These are phyloP conservation scores for Ammospiza caudacuta DNA, from an alignment of 2,113 vertebrate species.

Conservation along the genomic window DNA sequence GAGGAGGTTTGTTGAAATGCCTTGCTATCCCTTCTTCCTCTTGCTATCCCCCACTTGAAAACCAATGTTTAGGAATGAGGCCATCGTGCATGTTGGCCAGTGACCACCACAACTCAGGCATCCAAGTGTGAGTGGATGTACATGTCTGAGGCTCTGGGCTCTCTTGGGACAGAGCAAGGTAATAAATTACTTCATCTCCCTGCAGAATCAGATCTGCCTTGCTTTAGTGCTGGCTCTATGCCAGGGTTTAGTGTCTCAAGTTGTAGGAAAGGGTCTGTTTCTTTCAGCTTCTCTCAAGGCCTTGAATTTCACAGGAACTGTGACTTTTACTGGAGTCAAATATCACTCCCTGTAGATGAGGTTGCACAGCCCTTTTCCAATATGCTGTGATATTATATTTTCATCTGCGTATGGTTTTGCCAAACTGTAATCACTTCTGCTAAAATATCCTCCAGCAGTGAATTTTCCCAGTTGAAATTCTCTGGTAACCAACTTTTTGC, in stretches of 20 bases:
- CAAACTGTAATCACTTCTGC: not conserved
- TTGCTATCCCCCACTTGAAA: not conserved
- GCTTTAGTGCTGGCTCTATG: not conserved
- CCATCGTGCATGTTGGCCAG: not conserved
- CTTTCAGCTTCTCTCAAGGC: not conserved
- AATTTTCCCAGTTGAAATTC: not conserved
- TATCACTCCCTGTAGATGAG: not conserved
- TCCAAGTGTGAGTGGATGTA: not conserved
- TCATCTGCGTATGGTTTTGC: not conserved
- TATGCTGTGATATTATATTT: not conserved
- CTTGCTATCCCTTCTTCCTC: not conserved
- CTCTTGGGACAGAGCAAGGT: not conserved
- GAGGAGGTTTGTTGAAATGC: constrained; percentile 1
- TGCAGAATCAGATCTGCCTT: not conserved
- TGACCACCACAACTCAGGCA: not conserved
- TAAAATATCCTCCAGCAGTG: not conserved
- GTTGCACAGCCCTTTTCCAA: not conserved
- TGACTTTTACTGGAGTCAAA: not conserved
- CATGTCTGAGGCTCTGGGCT: not conserved
- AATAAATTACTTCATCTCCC: not conserved
- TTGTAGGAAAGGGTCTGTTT: not conserved
- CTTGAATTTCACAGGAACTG: not conserved
- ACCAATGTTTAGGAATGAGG: constrained; percentile 9
- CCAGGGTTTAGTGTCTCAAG: not conserved
- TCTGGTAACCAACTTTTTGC: not conserved